Conservation (phyloP, 1,140 invertebrate genomes). For the Drosophila pallidifrons region DNA sequence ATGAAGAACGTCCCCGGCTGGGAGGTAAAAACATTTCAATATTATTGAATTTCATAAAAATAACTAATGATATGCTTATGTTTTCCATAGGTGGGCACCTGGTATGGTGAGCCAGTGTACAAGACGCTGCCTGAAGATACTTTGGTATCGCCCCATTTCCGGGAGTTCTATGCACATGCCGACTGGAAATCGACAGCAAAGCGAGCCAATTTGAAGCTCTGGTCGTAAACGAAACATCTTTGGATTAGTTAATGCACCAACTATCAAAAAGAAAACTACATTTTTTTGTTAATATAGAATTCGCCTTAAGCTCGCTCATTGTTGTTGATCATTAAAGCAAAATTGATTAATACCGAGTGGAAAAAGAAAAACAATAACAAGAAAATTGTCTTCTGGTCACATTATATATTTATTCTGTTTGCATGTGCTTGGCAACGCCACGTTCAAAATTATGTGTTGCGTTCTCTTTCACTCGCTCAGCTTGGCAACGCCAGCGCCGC, state of each 20-base stretch:
- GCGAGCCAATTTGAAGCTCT: conserved; percentile 86
- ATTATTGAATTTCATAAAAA: too few species aligned
- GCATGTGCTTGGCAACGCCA: too few species aligned
- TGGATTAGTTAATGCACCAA: conserved; percentile 64
- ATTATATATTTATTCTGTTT: too few species aligned
- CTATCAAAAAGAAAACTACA: conserved; percentile 34
- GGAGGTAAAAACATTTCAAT: conserved; percentile 85
- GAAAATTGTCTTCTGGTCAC: too few species aligned
- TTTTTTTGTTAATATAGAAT: too few species aligned
- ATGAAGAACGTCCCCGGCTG: conserved; percentile 96
- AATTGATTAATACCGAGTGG: too few species aligned
- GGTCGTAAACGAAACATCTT: conserved; percentile 84
- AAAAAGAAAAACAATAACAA: too few species aligned
- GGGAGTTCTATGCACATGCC: conserved; percentile 90
- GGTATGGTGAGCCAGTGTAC: conserved; percentile 93
- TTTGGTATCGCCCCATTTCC: conserved; percentile 87
- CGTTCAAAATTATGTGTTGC: too few species aligned
- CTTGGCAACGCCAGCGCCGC: too few species aligned
- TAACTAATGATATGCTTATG: neutral
- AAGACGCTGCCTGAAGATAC: conserved; percentile 87
- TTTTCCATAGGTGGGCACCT: conserved; percentile 90
- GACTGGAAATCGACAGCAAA: conserved; percentile 86
- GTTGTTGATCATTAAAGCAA: too few species aligned
- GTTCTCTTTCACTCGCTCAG: too few species aligned
- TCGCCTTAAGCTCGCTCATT: too few species aligned